Evolutionary conservation across 1,140 invertebrate genomes (phyloP).

Genomic region (Episyrphus balteatus): DNA sequence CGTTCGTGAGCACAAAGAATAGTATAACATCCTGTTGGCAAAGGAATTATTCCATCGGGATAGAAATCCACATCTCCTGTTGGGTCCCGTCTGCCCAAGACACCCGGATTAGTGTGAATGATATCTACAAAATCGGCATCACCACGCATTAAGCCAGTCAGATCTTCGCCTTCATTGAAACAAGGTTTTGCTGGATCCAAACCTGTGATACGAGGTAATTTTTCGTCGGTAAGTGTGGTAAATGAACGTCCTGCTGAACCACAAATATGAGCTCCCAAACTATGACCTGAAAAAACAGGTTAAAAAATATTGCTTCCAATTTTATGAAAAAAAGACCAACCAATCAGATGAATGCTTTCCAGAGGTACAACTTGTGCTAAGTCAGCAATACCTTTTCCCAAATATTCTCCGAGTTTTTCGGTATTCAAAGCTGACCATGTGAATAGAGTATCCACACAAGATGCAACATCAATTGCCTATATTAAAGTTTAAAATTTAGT

Average conservation of each 20-base stretch:
- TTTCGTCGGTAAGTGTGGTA: constrained; percentile 8
- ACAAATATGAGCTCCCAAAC: too few species aligned
- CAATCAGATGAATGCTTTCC: too few species aligned
- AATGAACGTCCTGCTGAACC: too few species aligned
- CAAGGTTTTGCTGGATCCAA: constrained; percentile 61
- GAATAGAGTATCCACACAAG: too few species aligned
- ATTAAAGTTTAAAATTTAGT: too few species aligned
- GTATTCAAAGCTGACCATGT: too few species aligned
- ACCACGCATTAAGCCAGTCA: constrained; percentile 40
- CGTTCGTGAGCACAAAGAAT: constrained; percentile 53
- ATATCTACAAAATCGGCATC: constrained; percentile 54
- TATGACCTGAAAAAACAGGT: background rate
- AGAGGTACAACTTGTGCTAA: too few species aligned
- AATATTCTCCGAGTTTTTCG: too few species aligned
- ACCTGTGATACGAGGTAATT: constrained; percentile 46
- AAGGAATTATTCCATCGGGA: constrained; percentile 38
- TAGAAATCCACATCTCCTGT: constrained; percentile 62
- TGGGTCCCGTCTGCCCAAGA: constrained; percentile 40
- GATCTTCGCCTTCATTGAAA: constrained; percentile 39
- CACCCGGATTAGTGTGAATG: constrained; percentile 62
- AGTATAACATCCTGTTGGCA: constrained; percentile 40
- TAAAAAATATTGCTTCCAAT: background rate
- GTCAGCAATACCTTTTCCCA: too few species aligned
- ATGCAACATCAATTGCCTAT: too few species aligned
- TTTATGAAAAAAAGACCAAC: too few species aligned